Base-by-base conservation (phyloP, 1,140 invertebrate genomes). In the Amphibalanus amphitrite region DNA sequence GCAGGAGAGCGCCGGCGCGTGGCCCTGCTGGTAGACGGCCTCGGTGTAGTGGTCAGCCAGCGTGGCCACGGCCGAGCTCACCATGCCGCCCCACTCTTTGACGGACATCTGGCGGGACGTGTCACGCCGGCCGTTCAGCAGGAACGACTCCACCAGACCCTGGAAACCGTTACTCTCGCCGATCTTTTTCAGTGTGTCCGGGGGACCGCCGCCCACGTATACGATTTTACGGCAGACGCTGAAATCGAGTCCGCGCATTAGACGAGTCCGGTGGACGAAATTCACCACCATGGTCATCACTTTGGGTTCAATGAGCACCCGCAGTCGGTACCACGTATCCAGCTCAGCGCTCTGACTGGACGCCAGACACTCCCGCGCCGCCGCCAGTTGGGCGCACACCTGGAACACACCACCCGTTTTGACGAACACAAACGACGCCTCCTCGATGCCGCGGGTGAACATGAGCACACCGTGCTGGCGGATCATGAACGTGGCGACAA, bases 41-140 rank as follows among this genome's bases (percentile, higher is more conserved):
- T 67, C 65, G 17, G n/a, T 67, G n/a, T 67, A 67, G 65, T 67
- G 65, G 28, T 67, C 65, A 25, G 65, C 65, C n/a, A 28, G 26
- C 20, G 65, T 15, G 17, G 65, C 28, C 6, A 67, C 65, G 17
- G 17, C 65, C 65, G 65, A 28, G 65, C 28, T 67, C 65, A 67
- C 65, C 28, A 28, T 28, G n/a, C 65, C 65, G 65, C 28, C 28
- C 65, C 65, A 67, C 28, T 67, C 26, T 8, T 28, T 26, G 26
- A 67, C 65, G 26, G 65, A 28, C 65, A 67, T 26, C 65, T 67
- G 23, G 65, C 28, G 26, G 23, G n/a, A 67, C 6, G n/a, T 28
- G 65, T 28, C 26, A 17, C 28, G 65, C n/a, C n/a, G 1, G 10
- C 28, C 65, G 28, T 67, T 67, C 26, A 67, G 26, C 26, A 3